These are phyloP conservation scores for Eulemur rubriventer DNA, from an alignment of 2,797 vertebrate species.

Conservation along the genomic window DNA sequence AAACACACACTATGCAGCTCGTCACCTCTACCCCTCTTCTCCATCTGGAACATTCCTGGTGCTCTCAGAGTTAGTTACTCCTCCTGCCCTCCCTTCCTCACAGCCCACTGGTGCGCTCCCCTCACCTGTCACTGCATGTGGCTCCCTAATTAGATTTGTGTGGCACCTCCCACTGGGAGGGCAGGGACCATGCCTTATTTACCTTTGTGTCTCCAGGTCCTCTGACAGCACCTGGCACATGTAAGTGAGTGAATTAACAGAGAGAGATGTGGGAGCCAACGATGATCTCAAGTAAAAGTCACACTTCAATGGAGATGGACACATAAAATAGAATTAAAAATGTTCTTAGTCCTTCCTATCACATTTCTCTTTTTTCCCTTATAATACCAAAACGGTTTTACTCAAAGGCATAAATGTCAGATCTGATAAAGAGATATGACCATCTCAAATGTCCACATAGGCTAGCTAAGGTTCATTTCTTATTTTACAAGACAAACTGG, in stretches of 20 bases:
- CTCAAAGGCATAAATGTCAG: not conserved
- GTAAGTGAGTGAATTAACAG: not conserved
- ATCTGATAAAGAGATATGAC: not conserved
- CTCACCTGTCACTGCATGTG: fast-evolving
- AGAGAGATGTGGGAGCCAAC: not conserved
- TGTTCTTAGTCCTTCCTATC: not conserved
- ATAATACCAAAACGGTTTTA: not conserved
- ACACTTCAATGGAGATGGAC: not conserved
- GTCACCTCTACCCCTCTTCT: not conserved
- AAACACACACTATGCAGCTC: fast-evolving
- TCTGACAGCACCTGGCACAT: not conserved
- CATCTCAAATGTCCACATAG: not conserved
- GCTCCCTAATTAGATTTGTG: fast-evolving
- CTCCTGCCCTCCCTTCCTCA: not conserved
- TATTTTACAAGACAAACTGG: not conserved
- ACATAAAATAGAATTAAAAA: not conserved
- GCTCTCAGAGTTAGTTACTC: not conserved
- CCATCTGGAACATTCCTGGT: not conserved
- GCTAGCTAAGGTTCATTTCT: not conserved
- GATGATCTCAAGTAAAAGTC: not conserved
- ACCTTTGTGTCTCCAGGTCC: not conserved
- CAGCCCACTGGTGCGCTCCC: fast-evolving
- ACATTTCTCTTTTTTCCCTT: not conserved
- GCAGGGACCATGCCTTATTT: not conserved
- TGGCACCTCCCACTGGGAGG: not conserved